These are phyloP conservation scores for Austrolebias charrua DNA, from an alignment of 2,797 vertebrate species.

Conservation along the genomic window DNA sequence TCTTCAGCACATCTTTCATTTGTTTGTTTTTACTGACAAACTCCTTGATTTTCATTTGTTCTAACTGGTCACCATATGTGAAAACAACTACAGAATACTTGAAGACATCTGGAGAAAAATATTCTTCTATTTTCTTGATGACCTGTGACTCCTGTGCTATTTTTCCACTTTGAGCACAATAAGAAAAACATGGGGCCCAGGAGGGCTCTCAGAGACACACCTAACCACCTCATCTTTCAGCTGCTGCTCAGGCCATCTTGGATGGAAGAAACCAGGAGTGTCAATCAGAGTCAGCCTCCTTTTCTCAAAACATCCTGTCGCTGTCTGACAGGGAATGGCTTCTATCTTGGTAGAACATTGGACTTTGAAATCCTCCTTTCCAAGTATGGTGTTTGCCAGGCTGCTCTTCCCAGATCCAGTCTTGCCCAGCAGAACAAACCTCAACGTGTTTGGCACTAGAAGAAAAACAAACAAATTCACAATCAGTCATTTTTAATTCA, in stretches of 20 bases:
- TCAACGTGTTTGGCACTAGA: constrained; percentile 17
- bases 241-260: background rate
- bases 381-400: constrained; percentile 42
- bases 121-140: constrained; percentile 34
- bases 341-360: constrained; percentile 19
- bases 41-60: constrained; percentile 13
- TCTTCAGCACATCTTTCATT: constrained; percentile 42
- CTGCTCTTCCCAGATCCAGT: constrained; percentile 58
- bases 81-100: constrained; percentile 58
- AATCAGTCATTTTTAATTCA: background rate
- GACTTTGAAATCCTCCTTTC: constrained; percentile 12
- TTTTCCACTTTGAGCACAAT: constrained; percentile 68
- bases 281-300: constrained; percentile 45
- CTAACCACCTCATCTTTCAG: constrained; percentile 40
- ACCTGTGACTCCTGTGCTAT: constrained; percentile 48
- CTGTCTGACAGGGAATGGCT: constrained; percentile 20
- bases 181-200: constrained; percentile 64
- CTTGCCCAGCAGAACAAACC: constrained; percentile 55
- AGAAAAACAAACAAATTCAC: background rate
- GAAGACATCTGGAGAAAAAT: constrained; percentile 49
- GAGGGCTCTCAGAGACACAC: constrained; percentile 46
- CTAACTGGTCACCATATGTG: constrained; percentile 59
- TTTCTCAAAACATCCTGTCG: constrained; percentile 14
- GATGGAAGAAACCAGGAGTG: constrained; percentile 51
- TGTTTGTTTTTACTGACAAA: constrained; percentile 20